Evolutionary conservation across 2,888 invertebrate species (phyloP).

Genomic region (Shargacucullia verbasci): DNA sequence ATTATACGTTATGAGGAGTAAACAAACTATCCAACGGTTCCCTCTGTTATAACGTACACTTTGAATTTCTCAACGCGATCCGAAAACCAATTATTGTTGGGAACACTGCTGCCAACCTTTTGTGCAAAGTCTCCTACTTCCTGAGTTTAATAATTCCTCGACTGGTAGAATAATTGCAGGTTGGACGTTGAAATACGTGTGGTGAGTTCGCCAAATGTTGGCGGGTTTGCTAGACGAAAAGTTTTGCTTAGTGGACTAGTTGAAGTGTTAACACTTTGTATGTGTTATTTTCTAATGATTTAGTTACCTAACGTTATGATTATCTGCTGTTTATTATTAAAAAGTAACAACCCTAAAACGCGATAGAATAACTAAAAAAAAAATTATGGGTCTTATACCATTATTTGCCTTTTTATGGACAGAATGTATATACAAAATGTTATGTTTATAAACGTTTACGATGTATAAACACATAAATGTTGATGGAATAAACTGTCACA

Average conservation of each 20-base stretch:
- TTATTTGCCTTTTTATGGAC: too few species aligned
- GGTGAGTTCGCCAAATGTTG: slow-evolving; percentile 47
- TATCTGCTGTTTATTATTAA: too few species aligned
- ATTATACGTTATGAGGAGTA: slow-evolving; percentile 51
- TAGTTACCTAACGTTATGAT: too few species aligned
- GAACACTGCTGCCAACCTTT: slow-evolving; percentile 61
- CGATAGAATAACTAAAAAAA: too few species aligned
- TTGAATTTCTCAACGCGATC: slow-evolving; percentile 64
- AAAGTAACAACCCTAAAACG: too few species aligned
- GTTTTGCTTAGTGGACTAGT: slow-evolving; percentile 38
- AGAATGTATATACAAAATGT: too few species aligned
- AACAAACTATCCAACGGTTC: slow-evolving; percentile 50
- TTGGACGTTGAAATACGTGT: slow-evolving; percentile 61
- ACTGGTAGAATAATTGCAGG: slow-evolving; percentile 59
- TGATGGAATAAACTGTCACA: slow-evolving; percentile 13
- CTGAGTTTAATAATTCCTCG: slow-evolving; percentile 64
- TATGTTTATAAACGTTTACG: too few species aligned
- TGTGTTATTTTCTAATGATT: too few species aligned
- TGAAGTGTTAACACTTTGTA: background rate
- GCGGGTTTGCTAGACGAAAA: slow-evolving; percentile 37
- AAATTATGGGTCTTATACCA: too few species aligned
- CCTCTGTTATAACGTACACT: slow-evolving; percentile 52
- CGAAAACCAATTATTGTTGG: slow-evolving; percentile 73
- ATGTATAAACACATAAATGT: too few species aligned
- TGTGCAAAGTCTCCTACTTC: slow-evolving; percentile 55